These are phyloP conservation scores for Dolichoris vasculosae DNA, from an alignment of 1,140 invertebrate species.

Conservation along the genomic window DNA sequence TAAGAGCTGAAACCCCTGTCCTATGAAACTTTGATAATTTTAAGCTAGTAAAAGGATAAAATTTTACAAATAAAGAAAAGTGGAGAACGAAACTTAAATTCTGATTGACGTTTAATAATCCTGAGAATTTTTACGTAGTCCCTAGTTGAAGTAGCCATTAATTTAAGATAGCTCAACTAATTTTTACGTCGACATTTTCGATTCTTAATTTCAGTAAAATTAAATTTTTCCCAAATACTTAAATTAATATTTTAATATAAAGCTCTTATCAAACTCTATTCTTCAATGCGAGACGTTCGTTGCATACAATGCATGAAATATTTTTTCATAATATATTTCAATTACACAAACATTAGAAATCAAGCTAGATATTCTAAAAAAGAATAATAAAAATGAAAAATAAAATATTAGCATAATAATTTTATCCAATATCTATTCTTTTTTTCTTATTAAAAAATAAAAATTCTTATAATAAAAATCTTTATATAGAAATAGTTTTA, in stretches of 20 bases:
- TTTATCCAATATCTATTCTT: too few species aligned
- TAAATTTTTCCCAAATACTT: conserved; percentile 32
- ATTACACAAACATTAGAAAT: not conserved
- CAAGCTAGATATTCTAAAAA: not conserved
- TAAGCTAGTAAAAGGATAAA: conserved; percentile 33
- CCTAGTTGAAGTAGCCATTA: conserved; percentile 35
- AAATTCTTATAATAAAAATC: too few species aligned
- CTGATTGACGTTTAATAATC: conserved; percentile 66
- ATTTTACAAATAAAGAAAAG: not conserved
- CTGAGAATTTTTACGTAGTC: conserved; percentile 33
- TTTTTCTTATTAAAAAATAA: too few species aligned
- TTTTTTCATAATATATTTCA: conserved; percentile 19
- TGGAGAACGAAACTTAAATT: conserved; percentile 43
- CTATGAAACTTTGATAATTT: conserved; percentile 65
- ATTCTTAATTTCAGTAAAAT: conserved; percentile 39
- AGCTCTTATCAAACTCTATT: not conserved
- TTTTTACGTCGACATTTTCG: not conserved
- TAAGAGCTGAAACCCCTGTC: conserved; percentile 56
- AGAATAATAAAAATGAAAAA: too few species aligned
- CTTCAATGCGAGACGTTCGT: not conserved
- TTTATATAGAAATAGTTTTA: too few species aligned
- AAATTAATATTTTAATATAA: conserved; percentile 16
- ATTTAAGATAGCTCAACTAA: conserved; percentile 25
- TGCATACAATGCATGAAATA: not conserved
- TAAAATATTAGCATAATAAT: too few species aligned